These are phyloP conservation scores for Atopsyche davidsoni DNA, from an alignment of 1,140 invertebrate genomes.

Conservation along the genomic window DNA sequence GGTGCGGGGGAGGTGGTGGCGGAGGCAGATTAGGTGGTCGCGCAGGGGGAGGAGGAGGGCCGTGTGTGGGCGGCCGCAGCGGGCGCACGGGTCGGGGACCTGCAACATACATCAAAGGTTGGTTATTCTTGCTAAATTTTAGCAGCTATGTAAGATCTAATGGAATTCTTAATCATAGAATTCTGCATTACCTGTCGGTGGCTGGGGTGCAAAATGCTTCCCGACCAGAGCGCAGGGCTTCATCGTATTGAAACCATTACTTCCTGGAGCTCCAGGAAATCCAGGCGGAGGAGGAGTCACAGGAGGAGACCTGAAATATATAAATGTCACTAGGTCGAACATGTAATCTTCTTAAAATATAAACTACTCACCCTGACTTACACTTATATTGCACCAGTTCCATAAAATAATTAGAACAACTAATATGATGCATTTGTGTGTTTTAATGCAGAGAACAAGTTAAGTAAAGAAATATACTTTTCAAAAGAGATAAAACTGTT, in stretches of 20 bases:
- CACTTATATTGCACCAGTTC: too few relatives aligned
- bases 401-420: too few relatives aligned
- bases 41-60: constrained; percentile 38
- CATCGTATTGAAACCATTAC: constrained; percentile 34
- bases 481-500: too few relatives aligned
- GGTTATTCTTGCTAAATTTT: neutral
- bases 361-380: too few relatives aligned
- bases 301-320: constrained; percentile 37
- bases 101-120: constrained; percentile 3
- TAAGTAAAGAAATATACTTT: too few relatives aligned
- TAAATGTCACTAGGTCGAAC: too few relatives aligned
- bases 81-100: constrained; percentile 27
- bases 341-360: too few relatives aligned
- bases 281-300: constrained; percentile 38
- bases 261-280: constrained; percentile 20
- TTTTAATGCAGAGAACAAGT: too few relatives aligned
- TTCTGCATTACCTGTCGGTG: constrained; percentile 20
- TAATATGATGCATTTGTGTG: too few relatives aligned
- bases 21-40: constrained; percentile 30
- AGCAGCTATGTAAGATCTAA: neutral
- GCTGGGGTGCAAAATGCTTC: constrained; percentile 22
- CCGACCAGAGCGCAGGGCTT: constrained; percentile 31
- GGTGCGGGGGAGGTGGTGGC: constrained; percentile 37
- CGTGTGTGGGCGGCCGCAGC: constrained; percentile 38
- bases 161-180: neutral